phyloP scores from a whole-genome alignment of 2,888 invertebrate genomes.

The Ctena decussata region DNA sequence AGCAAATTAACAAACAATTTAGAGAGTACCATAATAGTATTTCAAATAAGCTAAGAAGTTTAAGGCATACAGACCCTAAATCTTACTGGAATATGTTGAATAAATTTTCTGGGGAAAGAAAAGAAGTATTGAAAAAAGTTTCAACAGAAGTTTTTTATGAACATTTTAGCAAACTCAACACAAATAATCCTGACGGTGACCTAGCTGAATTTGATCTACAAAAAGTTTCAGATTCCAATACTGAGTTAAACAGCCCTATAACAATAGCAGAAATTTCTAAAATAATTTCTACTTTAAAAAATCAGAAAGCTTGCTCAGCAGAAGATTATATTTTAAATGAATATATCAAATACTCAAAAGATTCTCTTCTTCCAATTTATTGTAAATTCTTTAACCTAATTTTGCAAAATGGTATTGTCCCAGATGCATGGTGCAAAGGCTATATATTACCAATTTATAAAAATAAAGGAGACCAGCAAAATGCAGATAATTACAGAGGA shows the following conservation, averaged over 20 bases:
- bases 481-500: not conserved
- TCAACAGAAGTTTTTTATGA: not conserved
- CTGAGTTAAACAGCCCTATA: not conserved
- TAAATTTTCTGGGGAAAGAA: not conserved
- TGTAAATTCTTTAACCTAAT: not conserved
- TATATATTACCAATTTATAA: slow-evolving; percentile 1
- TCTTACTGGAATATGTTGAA: not conserved
- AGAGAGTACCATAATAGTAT: too few relatives aligned
- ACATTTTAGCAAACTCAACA: not conserved
- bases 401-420: not conserved
- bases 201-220: not conserved
- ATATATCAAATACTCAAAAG: not conserved
- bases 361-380: not conserved
- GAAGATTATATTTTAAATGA: slow-evolving; percentile 3
- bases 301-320: not conserved
- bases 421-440: not conserved
- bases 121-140: not conserved
- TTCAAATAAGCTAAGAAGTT: too few relatives aligned
- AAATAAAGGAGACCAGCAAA: not conserved
- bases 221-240: not conserved
- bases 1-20: too few relatives aligned
- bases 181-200: not conserved
- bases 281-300: not conserved
- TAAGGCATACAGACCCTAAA: not conserved
- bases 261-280: not conserved